Conservation (phyloP, 2,797 vertebrate genomes). For the Orestias chungarensis region DNA sequence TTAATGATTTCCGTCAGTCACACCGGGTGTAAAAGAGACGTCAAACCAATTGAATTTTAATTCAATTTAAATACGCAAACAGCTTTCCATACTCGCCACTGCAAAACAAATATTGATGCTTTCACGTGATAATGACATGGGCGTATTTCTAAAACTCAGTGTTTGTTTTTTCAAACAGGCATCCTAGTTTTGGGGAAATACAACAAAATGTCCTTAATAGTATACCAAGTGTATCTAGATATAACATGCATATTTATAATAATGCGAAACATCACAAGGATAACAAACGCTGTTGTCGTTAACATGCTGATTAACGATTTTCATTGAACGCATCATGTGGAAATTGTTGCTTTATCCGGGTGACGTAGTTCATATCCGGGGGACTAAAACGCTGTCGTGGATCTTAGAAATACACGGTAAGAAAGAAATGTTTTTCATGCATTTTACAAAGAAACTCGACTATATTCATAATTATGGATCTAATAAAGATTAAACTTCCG, state of each 20-base stretch:
- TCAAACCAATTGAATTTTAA: not conserved
- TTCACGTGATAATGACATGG: not conserved
- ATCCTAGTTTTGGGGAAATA: not conserved
- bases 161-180: too few relatives aligned
- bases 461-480: fast-evolving
- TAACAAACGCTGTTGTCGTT: not conserved
- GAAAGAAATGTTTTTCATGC: not conserved
- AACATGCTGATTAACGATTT: constrained; percentile 4
- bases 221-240: too few relatives aligned
- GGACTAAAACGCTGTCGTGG: constrained; percentile 1
- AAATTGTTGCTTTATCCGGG: not conserved
- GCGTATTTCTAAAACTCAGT: not conserved
- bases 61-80: not conserved
- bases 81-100: not conserved
- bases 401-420: constrained; percentile 38
- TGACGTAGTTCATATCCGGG: constrained; percentile 64
- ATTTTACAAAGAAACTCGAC: fast-evolving
- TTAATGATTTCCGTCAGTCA: not conserved
- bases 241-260: not conserved
- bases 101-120: not conserved
- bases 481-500: not conserved
- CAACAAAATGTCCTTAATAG: not conserved
- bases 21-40: not conserved
- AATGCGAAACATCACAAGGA: not conserved
- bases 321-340: constrained; percentile 20